A percentile compares a stretch with the other conserved stretches of the same genome.
Conservation (phyloP, 2,888 invertebrate species). For the Azorinus chamasolen region DNA sequence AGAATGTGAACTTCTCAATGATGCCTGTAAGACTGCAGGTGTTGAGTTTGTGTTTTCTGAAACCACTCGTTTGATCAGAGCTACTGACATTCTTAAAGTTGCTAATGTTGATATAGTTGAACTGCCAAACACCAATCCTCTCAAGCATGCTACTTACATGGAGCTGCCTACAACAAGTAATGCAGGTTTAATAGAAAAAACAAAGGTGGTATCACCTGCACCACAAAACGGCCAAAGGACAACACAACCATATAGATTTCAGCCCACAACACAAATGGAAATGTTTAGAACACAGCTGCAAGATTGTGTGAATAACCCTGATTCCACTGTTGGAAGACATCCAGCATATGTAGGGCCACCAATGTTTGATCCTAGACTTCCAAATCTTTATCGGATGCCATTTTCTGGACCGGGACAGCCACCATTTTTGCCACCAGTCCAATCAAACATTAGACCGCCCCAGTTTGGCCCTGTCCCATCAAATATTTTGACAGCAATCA, state of each 20-base stretch:
- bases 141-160: constrained; percentile 83
- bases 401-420: constrained; percentile 2
- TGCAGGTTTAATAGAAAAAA: neutral
- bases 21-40: constrained; percentile 80
- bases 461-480: constrained; percentile 4
- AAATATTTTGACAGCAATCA: constrained; percentile 14
- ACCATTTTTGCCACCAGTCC: neutral
- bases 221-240: neutral
- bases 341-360: constrained; percentile 36
- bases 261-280: constrained; percentile 30
- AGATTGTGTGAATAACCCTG: no score
- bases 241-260: constrained; percentile 47
- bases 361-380: constrained; percentile 43
- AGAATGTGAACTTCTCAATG: constrained; percentile 82
- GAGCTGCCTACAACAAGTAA: constrained; percentile 67
- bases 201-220: neutral
- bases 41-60: constrained; percentile 82
- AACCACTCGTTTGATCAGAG: constrained; percentile 79
- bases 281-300: constrained; percentile 12
- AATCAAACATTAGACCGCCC: neutral
- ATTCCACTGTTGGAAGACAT: neutral
- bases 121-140: constrained; percentile 82
- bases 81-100: constrained; percentile 74
- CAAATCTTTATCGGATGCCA: constrained; percentile 42
- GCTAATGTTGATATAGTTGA: constrained; percentile 76